phyloP scores from a whole-genome alignment of 37 sponge, comb jelly and placozoan genomes.

The Tethya wilhelma region DNA sequence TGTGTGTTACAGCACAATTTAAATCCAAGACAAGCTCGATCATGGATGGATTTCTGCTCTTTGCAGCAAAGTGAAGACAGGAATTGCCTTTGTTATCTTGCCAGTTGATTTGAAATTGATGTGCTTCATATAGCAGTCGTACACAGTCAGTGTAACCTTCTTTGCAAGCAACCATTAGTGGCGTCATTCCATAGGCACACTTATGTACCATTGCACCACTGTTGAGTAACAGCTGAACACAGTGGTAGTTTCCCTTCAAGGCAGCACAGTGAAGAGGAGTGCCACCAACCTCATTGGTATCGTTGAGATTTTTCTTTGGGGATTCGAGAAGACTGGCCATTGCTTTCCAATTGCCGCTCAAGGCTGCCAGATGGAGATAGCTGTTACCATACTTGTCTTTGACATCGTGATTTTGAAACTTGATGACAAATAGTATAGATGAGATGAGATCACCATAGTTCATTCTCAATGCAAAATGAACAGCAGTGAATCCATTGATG shows the following conservation, averaged over 20 bases:
- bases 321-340: conserved; percentile 37
- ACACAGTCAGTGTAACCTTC: conserved; percentile 49
- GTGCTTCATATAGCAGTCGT: conserved; percentile 43
- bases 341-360: conserved; percentile 42
- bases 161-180: conserved; percentile 62
- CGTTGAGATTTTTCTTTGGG: conserved; percentile 61
- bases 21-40: conserved; percentile 63
- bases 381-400: conserved; percentile 57
- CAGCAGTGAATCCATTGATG: conserved; percentile 29
- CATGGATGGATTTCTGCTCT: conserved; percentile 39
- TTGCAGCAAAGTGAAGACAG: conserved; percentile 74
- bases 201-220: conserved; percentile 80
- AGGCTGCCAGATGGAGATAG: conserved; percentile 70
- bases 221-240: conserved; percentile 73
- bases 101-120: conserved; percentile 70
- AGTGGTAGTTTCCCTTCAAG: conserved; percentile 42
- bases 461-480: conserved; percentile 41
- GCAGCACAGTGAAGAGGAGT: conserved; percentile 88
- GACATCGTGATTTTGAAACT: conserved; percentile 4
- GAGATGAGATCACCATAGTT: conserved; percentile 18
- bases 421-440: conserved; percentile 6
- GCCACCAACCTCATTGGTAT: conserved; percentile 38
- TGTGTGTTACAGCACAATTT: conserved; percentile 53
- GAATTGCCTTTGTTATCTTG: conserved; percentile 62
- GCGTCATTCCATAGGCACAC: conserved; percentile 57